A percentile compares a stretch with the other conserved stretches of the same genome.
phyloP scores from a whole-genome alignment of 2,888 invertebrate species.

The Tenthredo livida region DNA sequence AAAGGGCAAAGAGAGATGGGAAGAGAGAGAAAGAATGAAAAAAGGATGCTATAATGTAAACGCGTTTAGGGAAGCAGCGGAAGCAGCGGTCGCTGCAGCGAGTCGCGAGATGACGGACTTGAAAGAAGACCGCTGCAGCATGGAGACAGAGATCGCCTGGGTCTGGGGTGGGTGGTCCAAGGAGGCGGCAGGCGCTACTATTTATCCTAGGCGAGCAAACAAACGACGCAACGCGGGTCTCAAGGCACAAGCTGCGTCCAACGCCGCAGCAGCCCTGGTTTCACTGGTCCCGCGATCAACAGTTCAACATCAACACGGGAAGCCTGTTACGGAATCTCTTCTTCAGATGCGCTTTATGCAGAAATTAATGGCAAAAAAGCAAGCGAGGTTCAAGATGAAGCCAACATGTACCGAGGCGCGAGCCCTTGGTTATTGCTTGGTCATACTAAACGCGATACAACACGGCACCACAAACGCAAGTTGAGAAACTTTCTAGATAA shows the following conservation, averaged over 20 bases:
- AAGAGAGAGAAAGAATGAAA: slow-evolving; percentile 48
- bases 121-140: slow-evolving; percentile 66
- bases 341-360: background rate
- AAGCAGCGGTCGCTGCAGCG: slow-evolving; percentile 47
- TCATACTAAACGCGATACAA: background rate
- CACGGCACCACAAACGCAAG: background rate
- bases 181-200: slow-evolving; percentile 56
- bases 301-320: slow-evolving; percentile 23
- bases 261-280: background rate
- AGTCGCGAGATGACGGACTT: slow-evolving; percentile 62
- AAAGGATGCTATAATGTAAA: slow-evolving; percentile 54
- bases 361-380: background rate
- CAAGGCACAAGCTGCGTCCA: slow-evolving; percentile 27
- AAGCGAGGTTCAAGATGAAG: background rate
- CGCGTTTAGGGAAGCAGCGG: slow-evolving; percentile 38
- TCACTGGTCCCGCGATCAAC: background rate
- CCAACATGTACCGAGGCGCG: background rate
- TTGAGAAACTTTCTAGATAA: background rate
- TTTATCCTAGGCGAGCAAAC: slow-evolving; percentile 69
- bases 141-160: slow-evolving; percentile 51
- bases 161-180: slow-evolving; percentile 40
- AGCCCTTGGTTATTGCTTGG: background rate
- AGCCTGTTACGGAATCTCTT: background rate
- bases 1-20: background rate
- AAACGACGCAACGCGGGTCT: slow-evolving; percentile 59